Evolutionary conservation across 2,888 invertebrate species (phyloP).

Genomic region (Dasypolia templi): DNA sequence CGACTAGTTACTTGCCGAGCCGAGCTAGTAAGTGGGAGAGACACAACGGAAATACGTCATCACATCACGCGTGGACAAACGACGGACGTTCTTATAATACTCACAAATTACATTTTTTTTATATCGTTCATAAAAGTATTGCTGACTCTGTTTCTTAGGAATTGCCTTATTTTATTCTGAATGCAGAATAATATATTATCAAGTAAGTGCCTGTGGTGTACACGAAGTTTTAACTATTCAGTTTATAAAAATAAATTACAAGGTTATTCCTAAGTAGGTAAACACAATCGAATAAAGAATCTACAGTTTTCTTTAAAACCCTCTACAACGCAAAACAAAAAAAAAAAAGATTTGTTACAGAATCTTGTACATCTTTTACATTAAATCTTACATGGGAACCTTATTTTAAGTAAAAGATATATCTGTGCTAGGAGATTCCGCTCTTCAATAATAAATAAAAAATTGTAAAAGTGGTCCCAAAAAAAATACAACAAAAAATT

Average conservation of each 20-base stretch:
- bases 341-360: no score
- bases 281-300: background rate
- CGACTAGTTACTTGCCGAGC: conserved; percentile 24
- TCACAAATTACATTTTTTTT: conserved; percentile 14
- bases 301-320: background rate
- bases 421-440: no score
- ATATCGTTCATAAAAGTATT: conserved; percentile 4
- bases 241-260: background rate
- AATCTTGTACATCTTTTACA: no score
- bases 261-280: background rate
- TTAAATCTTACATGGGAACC: no score
- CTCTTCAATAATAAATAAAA: no score
- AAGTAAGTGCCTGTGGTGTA: background rate
- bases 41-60: conserved; percentile 18
- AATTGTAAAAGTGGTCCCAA: no score
- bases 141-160: background rate
- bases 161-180: background rate
- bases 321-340: no score
- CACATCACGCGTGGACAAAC: background rate
- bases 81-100: background rate
- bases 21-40: background rate
- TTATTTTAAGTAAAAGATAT: no score
- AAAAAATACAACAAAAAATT: no score
- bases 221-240: background rate
- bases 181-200: conserved; percentile 12